Evolutionary conservation across 2,797 vertebrate species (phyloP).

Genomic region (Periophthalmus magnuspinnatus): DNA sequence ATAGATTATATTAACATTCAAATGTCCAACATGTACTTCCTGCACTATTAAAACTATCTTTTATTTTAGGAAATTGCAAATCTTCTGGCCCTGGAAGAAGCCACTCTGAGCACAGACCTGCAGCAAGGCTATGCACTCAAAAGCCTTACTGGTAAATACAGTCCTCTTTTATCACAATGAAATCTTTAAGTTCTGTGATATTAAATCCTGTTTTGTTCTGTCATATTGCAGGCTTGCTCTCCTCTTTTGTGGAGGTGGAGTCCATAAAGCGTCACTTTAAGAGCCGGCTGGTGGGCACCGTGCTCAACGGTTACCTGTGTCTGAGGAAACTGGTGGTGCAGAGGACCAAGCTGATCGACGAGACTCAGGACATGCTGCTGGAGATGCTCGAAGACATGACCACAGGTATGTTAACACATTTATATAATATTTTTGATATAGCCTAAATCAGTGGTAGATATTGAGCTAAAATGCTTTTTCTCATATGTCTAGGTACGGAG

Average conservation of each 20-base stretch:
- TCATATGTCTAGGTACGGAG: conserved; percentile 85
- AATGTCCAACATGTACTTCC: too few relatives aligned
- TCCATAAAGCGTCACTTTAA: conserved; percentile 98
- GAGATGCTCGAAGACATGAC: conserved; percentile 99
- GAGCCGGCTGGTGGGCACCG: conserved; percentile 95
- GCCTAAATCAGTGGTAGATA: background rate
- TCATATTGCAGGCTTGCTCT: conserved; percentile 84
- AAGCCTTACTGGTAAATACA: conserved; percentile 89
- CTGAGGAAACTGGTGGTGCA: conserved; percentile 96
- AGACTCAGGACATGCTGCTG: conserved; percentile 98
- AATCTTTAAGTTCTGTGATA: background rate
- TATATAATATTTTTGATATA: background rate
- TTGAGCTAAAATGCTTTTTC: background rate
- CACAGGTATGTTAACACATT: conserved; percentile 80
- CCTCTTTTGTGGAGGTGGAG: conserved; percentile 97
- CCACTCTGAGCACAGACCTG: conserved; percentile 94
- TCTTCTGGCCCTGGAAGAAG: conserved; percentile 93
- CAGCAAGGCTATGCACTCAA: conserved; percentile 98
- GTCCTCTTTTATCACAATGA: background rate
- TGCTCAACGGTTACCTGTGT: conserved; percentile 96
- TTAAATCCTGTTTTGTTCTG: conserved; percentile 3
- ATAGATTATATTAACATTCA: too few relatives aligned
- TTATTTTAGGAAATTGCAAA: conserved; percentile 91
- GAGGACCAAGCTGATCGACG: conserved; percentile 96
- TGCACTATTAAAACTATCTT: too few relatives aligned